These are phyloP conservation scores for Yponomeuta cagnagella DNA, from an alignment of 2,888 invertebrate genomes.

Conservation along the genomic window DNA sequence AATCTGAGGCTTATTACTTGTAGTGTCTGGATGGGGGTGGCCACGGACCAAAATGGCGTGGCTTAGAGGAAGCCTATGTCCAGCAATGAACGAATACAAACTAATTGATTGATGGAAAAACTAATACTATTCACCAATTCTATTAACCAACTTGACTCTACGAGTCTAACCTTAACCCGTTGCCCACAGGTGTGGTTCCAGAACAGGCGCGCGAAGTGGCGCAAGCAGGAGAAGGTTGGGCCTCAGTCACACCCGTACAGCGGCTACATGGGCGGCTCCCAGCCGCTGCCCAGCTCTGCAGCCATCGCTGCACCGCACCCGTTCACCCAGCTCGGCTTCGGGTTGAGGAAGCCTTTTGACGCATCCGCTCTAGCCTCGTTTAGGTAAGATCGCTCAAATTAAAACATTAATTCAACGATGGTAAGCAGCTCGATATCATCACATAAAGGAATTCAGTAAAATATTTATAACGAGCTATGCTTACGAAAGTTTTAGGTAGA, in stretches of 20 bases:
- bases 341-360: slow-evolving; percentile 84
- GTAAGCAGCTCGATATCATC: too few relatives aligned
- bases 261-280: slow-evolving; percentile 83
- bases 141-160: too few relatives aligned
- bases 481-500: neutral
- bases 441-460: too few relatives aligned
- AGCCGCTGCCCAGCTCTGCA: slow-evolving; percentile 78
- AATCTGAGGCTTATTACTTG: too few relatives aligned
- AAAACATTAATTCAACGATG: too few relatives aligned
- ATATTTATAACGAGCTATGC: too few relatives aligned
- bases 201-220: slow-evolving; percentile 94
- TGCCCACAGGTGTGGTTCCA: slow-evolving; percentile 91
- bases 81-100: too few relatives aligned
- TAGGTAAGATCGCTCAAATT: slow-evolving; percentile 61
- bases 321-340: slow-evolving; percentile 84
- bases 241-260: slow-evolving; percentile 94
- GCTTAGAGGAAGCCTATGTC: too few relatives aligned
- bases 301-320: slow-evolving; percentile 84
- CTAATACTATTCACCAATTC: too few relatives aligned
- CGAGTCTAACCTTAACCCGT: neutral
- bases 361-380: slow-evolving; percentile 80
- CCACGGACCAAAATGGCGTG: too few relatives aligned
- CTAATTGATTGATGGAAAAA: too few relatives aligned
- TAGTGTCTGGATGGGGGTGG: too few relatives aligned
- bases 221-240: slow-evolving; percentile 94